These are phyloP conservation scores for Stegastes partitus DNA, from an alignment of 2,113 vertebrate species.

Conservation along the genomic window DNA sequence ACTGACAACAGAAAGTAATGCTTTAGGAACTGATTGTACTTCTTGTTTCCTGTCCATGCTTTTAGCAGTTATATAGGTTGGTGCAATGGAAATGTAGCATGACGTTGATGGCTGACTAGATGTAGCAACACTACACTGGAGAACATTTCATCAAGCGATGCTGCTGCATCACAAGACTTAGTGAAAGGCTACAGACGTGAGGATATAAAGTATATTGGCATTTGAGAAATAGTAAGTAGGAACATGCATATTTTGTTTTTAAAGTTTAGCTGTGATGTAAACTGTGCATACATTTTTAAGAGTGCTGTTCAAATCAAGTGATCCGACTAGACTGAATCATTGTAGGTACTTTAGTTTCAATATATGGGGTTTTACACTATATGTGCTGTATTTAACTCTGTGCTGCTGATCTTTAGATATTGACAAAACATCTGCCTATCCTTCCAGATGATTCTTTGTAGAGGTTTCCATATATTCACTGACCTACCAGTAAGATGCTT, in stretches of 20 bases:
- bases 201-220: constrained; percentile 3
- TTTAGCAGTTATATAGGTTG: constrained; percentile 21
- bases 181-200: background rate
- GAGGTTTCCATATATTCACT: background rate
- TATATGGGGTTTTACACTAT: background rate
- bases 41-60: constrained; percentile 69
- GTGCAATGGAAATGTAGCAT: constrained; percentile 35
- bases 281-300: constrained; percentile 32
- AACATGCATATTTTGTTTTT: background rate
- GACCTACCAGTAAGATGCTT: background rate
- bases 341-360: background rate
- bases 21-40: constrained; percentile 61
- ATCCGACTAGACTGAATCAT: constrained; percentile 18
- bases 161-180: constrained; percentile 5
- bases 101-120: background rate
- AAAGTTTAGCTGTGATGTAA: constrained; percentile 8
- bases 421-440: background rate
- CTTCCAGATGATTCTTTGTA: background rate
- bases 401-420: background rate
- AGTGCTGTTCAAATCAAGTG: constrained; percentile 29
- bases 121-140: background rate
- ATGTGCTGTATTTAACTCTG: background rate
- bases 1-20: constrained; percentile 36
- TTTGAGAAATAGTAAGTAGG: constrained; percentile 21
- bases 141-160: constrained; percentile 8